A percentile compares a stretch with the other conserved stretches of the same genome.
These are phyloP conservation scores for Pilophorus perplexus DNA, from an alignment of 2,888 invertebrate species.

Conservation along the genomic window DNA sequence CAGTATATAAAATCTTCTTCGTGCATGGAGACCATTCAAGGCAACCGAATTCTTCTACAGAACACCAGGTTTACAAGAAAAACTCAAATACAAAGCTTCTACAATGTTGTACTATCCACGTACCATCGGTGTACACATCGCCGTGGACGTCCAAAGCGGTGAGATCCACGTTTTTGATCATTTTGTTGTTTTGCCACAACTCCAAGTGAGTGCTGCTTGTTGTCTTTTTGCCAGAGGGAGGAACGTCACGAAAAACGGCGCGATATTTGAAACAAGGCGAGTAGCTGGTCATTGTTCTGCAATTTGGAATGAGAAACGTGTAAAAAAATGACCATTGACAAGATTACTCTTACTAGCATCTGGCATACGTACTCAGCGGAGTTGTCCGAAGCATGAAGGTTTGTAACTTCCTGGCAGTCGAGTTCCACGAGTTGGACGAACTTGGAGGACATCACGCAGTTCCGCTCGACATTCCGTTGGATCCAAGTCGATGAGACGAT, in stretches of 20 bases:
- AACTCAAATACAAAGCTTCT: too few species aligned
- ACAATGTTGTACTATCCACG: too few species aligned
- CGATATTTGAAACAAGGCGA: constrained; percentile 62
- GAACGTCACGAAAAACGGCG: constrained; percentile 63
- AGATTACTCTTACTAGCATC: neutral
- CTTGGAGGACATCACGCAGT: constrained; percentile 30
- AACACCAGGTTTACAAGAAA: too few species aligned
- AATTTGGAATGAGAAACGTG: constrained; percentile 36
- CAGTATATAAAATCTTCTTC: constrained; percentile 70
- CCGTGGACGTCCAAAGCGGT: constrained; percentile 73
- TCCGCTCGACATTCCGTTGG: constrained; percentile 64
- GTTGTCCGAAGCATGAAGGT: constrained; percentile 56
- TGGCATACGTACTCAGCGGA: constrained; percentile 60
- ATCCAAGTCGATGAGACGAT: constrained; percentile 60
- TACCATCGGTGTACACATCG: constrained; percentile 75
- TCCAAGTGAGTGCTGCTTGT: constrained; percentile 65
- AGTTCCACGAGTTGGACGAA: constrained; percentile 42
- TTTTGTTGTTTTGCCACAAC: constrained; percentile 65
- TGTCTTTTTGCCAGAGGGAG: constrained; percentile 54
- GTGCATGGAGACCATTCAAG: constrained; percentile 73
- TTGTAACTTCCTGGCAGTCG: constrained; percentile 37
- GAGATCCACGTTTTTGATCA: constrained; percentile 64
- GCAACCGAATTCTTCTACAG: constrained; percentile 63
- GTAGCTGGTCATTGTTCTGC: constrained; percentile 59
- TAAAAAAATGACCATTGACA: neutral